Percentiles rank a stretch among this genome's conserved stretches.
These are phyloP conservation scores for Apostichopus japonicus DNA, from an alignment of 35 echinoderm and acorn worm genomes.

Conservation along the genomic window DNA sequence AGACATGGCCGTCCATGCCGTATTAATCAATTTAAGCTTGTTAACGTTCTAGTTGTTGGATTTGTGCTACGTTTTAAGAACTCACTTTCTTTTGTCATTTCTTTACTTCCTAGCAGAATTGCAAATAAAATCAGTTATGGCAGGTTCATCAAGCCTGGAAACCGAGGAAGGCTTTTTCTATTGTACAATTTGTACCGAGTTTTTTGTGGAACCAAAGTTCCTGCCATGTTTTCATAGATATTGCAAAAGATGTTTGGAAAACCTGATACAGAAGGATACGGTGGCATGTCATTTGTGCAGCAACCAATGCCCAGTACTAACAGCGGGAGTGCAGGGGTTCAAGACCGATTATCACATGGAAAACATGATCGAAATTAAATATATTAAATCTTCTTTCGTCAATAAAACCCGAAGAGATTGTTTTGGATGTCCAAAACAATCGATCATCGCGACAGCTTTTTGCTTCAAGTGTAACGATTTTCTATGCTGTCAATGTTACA, in stretches of 20 bases:
- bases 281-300: neutral
- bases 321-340: neutral
- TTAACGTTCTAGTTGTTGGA: too few species aligned
- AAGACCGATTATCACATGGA: slow-evolving; percentile 22
- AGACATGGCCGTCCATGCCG: too few species aligned
- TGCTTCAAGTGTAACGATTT: slow-evolving; percentile 31
- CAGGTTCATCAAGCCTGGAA: neutral
- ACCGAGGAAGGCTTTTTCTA: slow-evolving; percentile 16
- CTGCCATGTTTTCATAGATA: slow-evolving; percentile 39
- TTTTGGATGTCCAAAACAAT: neutral
- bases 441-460: neutral
- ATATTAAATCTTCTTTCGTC: neutral
- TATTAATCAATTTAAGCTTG: too few species aligned
- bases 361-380: neutral
- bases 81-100: too few species aligned
- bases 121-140: neutral
- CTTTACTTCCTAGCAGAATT: too few species aligned
- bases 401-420: neutral
- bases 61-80: too few species aligned
- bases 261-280: neutral
- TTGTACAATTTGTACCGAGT: neutral
- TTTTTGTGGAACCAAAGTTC: slow-evolving; percentile 9
- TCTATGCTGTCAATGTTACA: neutral
- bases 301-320: neutral
- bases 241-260: slow-evolving; percentile 27